Conservation (phyloP, 2,113 vertebrate genomes). For the Chrysemys picta region DNA sequence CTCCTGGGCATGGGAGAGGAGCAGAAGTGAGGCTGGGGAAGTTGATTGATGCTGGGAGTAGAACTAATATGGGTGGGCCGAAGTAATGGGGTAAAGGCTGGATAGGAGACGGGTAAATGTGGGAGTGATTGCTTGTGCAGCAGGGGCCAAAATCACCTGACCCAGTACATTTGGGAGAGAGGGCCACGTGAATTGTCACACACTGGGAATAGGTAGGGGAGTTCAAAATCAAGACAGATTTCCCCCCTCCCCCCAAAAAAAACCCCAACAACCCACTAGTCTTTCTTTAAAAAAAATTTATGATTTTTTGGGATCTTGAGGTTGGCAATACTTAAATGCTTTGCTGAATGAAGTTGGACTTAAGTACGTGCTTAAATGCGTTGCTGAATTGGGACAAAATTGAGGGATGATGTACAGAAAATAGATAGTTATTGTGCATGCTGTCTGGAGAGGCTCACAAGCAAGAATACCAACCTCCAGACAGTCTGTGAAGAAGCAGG, state of each 20-base stretch:
- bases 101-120: neutral
- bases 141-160: neutral
- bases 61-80: neutral
- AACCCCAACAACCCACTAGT: too few species aligned
- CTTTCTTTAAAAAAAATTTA: too few species aligned
- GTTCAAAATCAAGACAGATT: neutral
- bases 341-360: neutral
- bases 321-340: neutral
- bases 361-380: neutral
- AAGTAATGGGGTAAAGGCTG: neutral
- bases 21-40: neutral
- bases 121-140: neutral
- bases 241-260: too few species aligned
- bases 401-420: neutral
- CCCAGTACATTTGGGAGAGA: neutral
- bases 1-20: neutral
- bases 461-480: neutral
- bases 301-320: neutral
- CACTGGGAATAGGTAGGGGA: neutral
- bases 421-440: fast-evolving
- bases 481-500: neutral
- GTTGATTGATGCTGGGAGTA: neutral
- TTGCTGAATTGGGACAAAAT: neutral
- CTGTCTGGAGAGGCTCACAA: neutral
- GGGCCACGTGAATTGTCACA: neutral